A percentile compares a stretch with the other conserved stretches of the same genome.
Conservation (phyloP, 2,888 invertebrate genomes). For the Hemithea aestivaria region DNA sequence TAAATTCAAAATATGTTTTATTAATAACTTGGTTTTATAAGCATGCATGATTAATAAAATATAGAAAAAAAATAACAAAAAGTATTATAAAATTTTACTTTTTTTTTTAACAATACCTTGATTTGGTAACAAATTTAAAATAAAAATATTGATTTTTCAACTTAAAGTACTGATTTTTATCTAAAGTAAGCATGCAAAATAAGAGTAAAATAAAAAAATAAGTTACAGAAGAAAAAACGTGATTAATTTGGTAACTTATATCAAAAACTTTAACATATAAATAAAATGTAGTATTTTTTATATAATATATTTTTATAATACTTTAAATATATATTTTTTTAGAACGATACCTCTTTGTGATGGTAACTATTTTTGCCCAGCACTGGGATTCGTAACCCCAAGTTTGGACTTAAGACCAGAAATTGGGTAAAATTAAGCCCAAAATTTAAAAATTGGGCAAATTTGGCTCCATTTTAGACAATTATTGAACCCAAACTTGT, state of each 20-base stretch:
- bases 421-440: neutral
- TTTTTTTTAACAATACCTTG: no score
- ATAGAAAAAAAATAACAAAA: slow-evolving; percentile 1
- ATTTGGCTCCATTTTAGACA: neutral
- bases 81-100: neutral
- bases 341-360: slow-evolving; percentile 11
- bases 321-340: neutral
- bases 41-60: neutral
- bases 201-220: neutral
- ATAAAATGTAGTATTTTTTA: neutral
- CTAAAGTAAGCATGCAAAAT: slow-evolving; percentile 2
- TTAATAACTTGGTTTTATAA: no score
- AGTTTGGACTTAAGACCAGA: slow-evolving; percentile 1
- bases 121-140: no score
- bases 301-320: neutral
- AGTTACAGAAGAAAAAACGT: no score
- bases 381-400: slow-evolving; percentile 17
- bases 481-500: no score
- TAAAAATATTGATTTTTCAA: no score
- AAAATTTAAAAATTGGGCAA: no score
- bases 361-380: slow-evolving; percentile 15
- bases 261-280: no score
- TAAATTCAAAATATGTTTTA: no score
- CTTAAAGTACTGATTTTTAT: slow-evolving; percentile 5
- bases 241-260: no score